Percentiles rank a stretch among this genome's conserved stretches.
Evolutionary conservation across 2,113 vertebrate species (phyloP).

Genomic region (Megaceryle torquata): DNA sequence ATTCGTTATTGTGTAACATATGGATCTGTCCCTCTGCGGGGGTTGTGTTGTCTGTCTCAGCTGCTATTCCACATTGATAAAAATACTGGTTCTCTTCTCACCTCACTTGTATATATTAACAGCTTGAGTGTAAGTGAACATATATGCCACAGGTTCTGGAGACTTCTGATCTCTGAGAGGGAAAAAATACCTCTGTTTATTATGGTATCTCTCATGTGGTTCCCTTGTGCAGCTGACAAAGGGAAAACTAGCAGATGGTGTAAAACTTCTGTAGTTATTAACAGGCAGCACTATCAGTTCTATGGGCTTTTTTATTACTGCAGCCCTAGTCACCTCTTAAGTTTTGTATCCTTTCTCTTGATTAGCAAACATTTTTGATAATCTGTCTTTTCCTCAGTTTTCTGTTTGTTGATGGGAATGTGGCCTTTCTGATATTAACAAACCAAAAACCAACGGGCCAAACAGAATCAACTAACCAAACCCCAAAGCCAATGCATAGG

Average conservation of each 20-base stretch:
- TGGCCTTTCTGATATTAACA: not conserved
- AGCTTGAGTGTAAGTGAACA: slow-evolving; percentile 60
- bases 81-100: slow-evolving; percentile 60
- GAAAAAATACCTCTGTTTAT: slow-evolving; percentile 50
- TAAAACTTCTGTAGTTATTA: slow-evolving; percentile 28
- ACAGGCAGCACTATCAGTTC: not conserved
- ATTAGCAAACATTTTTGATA: not conserved
- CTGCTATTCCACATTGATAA: slow-evolving; percentile 66
- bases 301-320: not conserved
- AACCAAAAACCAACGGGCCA: not conserved
- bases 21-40: slow-evolving; percentile 48
- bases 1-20: slow-evolving; percentile 40
- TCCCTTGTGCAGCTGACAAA: slow-evolving; percentile 16
- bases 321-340: not conserved
- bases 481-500: not conserved
- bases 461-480: not conserved
- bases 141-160: slow-evolving; percentile 50
- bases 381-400: not conserved
- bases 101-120: slow-evolving; percentile 60
- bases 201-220: slow-evolving; percentile 31
- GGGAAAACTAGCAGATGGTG: slow-evolving; percentile 40
- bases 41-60: slow-evolving; percentile 67
- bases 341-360: not conserved
- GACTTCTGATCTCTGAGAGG: slow-evolving; percentile 22
- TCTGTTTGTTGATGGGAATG: not conserved